Percentiles rank a stretch among this genome's conserved stretches.
phyloP scores from a whole-genome alignment of 2,113 vertebrate species.

The Eidolon helvum region DNA sequence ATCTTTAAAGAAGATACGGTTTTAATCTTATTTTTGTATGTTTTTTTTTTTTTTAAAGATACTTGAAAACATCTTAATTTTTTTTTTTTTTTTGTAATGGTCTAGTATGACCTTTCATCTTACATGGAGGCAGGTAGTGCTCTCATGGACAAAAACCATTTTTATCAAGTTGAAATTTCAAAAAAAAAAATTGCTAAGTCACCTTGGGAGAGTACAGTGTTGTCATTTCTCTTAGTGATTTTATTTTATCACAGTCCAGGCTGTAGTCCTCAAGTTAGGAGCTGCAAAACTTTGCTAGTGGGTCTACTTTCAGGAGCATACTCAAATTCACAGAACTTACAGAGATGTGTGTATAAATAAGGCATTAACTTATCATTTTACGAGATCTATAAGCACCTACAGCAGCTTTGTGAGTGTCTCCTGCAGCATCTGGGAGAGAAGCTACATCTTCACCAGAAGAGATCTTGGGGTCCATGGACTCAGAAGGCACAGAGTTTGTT shows the following conservation, averaged over 20 bases:
- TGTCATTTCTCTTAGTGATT: neutral
- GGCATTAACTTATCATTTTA: neutral
- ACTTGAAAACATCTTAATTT: neutral
- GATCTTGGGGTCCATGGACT: neutral
- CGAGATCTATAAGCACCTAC: neutral
- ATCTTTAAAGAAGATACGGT: neutral
- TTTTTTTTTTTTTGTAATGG: neutral
- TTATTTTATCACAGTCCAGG: neutral
- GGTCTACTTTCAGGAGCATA: neutral
- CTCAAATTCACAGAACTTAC: neutral
- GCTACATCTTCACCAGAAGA: neutral
- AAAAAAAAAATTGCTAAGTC: neutral
- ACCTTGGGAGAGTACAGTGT: no score
- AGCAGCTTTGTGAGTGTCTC: neutral
- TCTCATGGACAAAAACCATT: neutral
- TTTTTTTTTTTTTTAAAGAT: neutral
- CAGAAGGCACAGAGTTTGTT: neutral
- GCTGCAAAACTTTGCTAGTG: neutral
- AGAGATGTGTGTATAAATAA: neutral
- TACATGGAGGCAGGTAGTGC: neutral
- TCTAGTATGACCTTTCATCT: neutral
- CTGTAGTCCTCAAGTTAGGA: neutral
- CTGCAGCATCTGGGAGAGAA: neutral
- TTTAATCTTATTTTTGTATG: conserved; percentile 10
- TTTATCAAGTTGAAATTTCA: neutral